phyloP scores from a whole-genome alignment of 2,113 vertebrate species.

The Gorsachius goisagi region DNA sequence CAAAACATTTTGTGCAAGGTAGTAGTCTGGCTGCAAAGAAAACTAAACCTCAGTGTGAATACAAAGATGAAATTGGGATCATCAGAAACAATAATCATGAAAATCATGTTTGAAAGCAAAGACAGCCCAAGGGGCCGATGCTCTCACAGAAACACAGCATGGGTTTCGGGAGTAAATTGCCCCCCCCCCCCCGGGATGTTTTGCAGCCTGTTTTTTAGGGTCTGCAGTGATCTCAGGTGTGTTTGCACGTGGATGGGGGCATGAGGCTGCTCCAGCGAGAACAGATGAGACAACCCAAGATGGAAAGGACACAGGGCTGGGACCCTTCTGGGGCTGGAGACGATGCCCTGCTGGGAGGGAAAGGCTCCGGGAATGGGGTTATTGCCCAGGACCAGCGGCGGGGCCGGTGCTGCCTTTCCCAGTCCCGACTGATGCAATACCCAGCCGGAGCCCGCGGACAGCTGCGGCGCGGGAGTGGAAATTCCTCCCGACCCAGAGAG shows the following conservation, averaged over 20 bases:
- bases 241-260: fast-evolving
- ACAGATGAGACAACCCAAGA: neutral
- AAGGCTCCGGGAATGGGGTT: neutral
- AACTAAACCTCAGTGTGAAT: neutral
- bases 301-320: neutral
- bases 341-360: neutral
- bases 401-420: neutral
- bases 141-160: neutral
- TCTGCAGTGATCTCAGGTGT: neutral
- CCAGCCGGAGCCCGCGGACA: neutral
- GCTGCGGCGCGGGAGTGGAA: conserved; percentile 34
- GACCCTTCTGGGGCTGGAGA: neutral
- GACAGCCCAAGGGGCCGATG: neutral
- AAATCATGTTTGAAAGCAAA: neutral
- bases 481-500: conserved; percentile 39
- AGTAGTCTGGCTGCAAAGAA: neutral
- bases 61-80: neutral
- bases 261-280: neutral
- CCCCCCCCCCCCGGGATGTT: fast-evolving
- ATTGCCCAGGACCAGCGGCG: neutral
- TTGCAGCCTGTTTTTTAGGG: neutral
- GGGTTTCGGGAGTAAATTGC: neutral
- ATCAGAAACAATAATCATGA: neutral
- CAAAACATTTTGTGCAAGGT: neutral
- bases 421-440: neutral